Conservation (phyloP, 1,140 invertebrate genomes). For the Phenacoccus solenopsis region DNA sequence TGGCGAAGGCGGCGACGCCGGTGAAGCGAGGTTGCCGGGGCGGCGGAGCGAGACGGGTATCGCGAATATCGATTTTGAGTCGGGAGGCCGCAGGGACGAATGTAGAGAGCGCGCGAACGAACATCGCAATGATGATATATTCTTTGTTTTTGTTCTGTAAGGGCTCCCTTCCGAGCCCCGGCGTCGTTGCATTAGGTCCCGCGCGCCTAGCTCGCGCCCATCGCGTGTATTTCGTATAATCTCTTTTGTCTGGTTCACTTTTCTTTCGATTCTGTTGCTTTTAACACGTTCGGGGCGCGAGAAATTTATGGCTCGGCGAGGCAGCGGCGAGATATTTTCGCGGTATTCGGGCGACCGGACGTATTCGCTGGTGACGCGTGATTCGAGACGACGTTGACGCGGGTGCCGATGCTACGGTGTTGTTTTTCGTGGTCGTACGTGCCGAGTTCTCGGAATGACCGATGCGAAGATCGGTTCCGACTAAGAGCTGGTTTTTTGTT, state of each 20-base stretch:
- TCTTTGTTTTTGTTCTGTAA: constrained; percentile 17
- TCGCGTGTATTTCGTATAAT: background rate
- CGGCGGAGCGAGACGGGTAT: background rate
- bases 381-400: background rate
- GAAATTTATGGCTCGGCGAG: constrained; percentile 10
- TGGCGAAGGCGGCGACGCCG: background rate
- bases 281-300: constrained; percentile 6
- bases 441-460: no score
- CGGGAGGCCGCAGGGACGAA: constrained; percentile 10
- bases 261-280: constrained; percentile 17
- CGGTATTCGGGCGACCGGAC: background rate
- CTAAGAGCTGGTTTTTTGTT: background rate
- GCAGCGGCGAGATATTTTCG: background rate
- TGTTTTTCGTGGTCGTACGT: no score
- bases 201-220: background rate
- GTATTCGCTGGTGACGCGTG: background rate
- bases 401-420: background rate
- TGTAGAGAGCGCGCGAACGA: constrained; percentile 11
- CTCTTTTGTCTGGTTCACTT: constrained; percentile 17
- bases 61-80: constrained; percentile 16
- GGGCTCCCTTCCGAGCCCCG: constrained; percentile 5
- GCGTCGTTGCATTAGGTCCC: background rate
- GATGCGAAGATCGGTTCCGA: background rate
- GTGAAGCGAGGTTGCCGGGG: background rate
- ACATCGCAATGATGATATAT: constrained; percentile 16